Percentiles rank a stretch among this genome's conserved stretches.
phyloP scores from a whole-genome alignment of 2,797 vertebrate species.

The Coilia nasus region DNA sequence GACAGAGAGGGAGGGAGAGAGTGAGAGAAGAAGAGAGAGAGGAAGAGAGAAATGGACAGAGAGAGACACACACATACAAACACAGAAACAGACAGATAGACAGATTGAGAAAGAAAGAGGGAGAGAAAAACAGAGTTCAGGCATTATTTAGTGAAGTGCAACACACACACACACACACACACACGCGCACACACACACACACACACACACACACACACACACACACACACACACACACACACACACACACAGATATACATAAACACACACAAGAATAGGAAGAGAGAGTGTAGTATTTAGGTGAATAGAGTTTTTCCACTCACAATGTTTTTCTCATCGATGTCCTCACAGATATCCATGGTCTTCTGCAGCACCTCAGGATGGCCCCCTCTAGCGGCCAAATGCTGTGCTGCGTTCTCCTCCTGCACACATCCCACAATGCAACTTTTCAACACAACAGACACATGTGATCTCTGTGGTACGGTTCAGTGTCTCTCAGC shows the following conservation, averaged over 20 bases:
- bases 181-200: background rate
- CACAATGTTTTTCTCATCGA: slow-evolving; percentile 82
- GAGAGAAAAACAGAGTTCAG: no score
- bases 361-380: slow-evolving; percentile 77
- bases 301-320: slow-evolving; percentile 54
- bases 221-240: background rate
- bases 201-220: background rate
- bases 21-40: background rate
- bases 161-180: slow-evolving; percentile 23
- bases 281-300: no score
- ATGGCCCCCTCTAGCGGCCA: slow-evolving; percentile 81
- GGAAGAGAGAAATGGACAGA: background rate
- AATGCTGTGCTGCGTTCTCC: slow-evolving; percentile 82
- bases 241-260: background rate
- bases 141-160: background rate
- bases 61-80: no score
- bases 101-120: no score
- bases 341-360: slow-evolving; percentile 72
- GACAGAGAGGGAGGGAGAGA: background rate
- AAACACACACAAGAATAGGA: background rate
- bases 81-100: no score
- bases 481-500: background rate
- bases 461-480: background rate
- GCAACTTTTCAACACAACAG: background rate
- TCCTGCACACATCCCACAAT: slow-evolving; percentile 67